Conservation (phyloP, 2,797 vertebrate species). For the Chromis chromis region DNA sequence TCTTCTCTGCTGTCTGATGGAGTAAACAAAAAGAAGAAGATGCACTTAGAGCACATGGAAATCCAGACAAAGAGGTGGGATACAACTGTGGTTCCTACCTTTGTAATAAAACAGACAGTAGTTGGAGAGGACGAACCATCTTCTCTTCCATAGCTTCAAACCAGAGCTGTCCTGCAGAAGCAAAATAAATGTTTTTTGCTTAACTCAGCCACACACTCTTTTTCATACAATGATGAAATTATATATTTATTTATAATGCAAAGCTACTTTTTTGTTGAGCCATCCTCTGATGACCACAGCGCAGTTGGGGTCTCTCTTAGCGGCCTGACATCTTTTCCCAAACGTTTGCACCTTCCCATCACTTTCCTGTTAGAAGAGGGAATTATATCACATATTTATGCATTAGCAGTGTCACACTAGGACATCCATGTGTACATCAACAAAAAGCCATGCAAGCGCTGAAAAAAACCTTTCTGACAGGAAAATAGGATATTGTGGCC, state of each 20-base stretch:
- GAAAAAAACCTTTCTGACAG: conserved; percentile 78
- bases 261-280: conserved; percentile 91
- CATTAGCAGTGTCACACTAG: neutral
- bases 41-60: neutral
- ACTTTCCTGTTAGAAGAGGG: conserved; percentile 54
- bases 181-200: conserved; percentile 17
- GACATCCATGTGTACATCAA: neutral
- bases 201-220: neutral
- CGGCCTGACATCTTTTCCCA: conserved; percentile 89
- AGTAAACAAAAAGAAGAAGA: neutral
- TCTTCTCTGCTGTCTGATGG: conserved; percentile 91
- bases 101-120: conserved; percentile 94
- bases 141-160: conserved; percentile 92
- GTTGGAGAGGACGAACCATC: conserved; percentile 94
- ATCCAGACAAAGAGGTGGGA: neutral
- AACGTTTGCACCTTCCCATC: conserved; percentile 88
- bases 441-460: neutral
- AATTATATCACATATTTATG: neutral
- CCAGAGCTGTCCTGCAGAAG: conserved; percentile 89
- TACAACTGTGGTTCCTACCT: conserved; percentile 80
- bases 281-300: conserved; percentile 91
- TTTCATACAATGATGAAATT: neutral
- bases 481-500: conserved; percentile 87
- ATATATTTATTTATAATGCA: neutral
- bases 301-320: conserved; percentile 90